These are phyloP conservation scores for Arrhopalites spinosus DNA, from an alignment of 2,888 invertebrate genomes.

Conservation along the genomic window DNA sequence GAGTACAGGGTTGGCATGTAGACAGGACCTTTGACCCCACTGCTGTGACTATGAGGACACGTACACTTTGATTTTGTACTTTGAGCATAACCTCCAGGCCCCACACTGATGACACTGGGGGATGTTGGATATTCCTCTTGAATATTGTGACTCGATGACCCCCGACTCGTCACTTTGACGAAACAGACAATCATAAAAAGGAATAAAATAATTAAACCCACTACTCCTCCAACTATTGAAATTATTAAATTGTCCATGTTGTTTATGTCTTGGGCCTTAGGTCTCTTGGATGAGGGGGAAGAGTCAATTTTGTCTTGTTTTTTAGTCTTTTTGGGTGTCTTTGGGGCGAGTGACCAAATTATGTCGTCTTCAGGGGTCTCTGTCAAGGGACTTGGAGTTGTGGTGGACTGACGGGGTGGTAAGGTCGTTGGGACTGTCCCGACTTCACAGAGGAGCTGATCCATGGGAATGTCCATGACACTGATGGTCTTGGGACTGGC, in stretches of 20 bases:
- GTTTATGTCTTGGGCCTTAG: slow-evolving; percentile 61
- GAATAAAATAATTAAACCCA: slow-evolving; percentile 85
- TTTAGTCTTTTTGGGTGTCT: background rate
- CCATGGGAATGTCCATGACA: slow-evolving; percentile 77
- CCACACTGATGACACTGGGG: slow-evolving; percentile 55
- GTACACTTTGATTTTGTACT: slow-evolving; percentile 55
- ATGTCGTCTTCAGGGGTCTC: slow-evolving; percentile 81
- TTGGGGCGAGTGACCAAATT: slow-evolving; percentile 79
- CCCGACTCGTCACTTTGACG: slow-evolving; percentile 72
- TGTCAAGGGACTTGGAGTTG: slow-evolving; percentile 60
- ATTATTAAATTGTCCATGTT: slow-evolving; percentile 93
- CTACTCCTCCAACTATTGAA: slow-evolving; percentile 91
- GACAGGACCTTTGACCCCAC: background rate
- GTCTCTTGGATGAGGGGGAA: background rate
- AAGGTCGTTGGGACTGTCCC: slow-evolving; percentile 62
- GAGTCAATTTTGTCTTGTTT: background rate
- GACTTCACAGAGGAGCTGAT: slow-evolving; percentile 78
- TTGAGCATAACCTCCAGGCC: slow-evolving; percentile 56
- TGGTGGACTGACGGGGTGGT: slow-evolving; percentile 53
- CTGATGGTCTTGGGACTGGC: slow-evolving; percentile 71
- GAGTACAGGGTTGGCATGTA: slow-evolving; percentile 66
- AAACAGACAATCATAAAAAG: slow-evolving; percentile 84
- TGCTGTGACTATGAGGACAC: slow-evolving; percentile 55
- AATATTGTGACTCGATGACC: background rate
- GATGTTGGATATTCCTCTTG: slow-evolving; percentile 58